phyloP scores from a whole-genome alignment of 2,113 vertebrate species.

The Xiphorhynchus elegans region DNA sequence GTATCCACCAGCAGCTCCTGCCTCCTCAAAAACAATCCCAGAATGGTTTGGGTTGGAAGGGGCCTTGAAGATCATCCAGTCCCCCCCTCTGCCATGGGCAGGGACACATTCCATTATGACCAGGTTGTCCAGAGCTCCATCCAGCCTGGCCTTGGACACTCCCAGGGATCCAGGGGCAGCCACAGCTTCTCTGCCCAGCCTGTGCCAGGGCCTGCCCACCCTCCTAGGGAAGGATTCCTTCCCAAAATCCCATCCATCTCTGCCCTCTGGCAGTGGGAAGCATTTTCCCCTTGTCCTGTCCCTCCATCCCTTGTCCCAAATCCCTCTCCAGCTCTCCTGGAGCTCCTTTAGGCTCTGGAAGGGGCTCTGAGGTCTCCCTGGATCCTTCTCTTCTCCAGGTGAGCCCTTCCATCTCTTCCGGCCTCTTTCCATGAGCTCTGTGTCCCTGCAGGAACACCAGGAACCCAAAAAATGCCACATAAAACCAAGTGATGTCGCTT shows the following conservation, averaged over 20 bases:
- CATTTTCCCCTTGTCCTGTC: neutral
- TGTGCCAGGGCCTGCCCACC: accelerated
- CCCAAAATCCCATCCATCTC: too few species aligned
- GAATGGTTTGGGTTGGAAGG: neutral
- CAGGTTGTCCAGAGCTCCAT: accelerated
- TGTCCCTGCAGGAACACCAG: too few species aligned
- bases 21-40: neutral
- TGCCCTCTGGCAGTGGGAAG: neutral
- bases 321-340: neutral
- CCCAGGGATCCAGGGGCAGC: neutral
- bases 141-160: neutral
- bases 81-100: neutral
- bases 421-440: too few species aligned
- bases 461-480: accelerated
- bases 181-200: neutral
- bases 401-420: too few species aligned
- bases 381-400: neutral
- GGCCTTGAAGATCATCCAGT: neutral
- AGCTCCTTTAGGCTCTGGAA: neutral
- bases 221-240: neutral
- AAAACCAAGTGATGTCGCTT: neutral
- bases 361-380: accelerated
- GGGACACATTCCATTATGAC: neutral
- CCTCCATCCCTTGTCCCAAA: neutral
- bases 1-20: accelerated